Conservation (phyloP, 2,888 invertebrate genomes). For the Villa cingulata region DNA sequence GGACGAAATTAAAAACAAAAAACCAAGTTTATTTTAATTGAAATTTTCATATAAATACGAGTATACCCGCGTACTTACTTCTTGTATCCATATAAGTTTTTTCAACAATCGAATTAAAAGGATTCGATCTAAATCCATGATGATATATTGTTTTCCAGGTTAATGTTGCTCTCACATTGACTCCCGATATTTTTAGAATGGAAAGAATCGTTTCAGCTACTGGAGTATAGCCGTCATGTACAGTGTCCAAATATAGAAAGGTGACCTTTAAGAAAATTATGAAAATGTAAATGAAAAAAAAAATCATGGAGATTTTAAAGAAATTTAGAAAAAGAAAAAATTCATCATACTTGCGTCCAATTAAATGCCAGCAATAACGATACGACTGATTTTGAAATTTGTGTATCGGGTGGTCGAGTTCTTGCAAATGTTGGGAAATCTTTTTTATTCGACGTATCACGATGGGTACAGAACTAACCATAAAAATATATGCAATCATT, state of each 20-base stretch:
- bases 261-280: slow-evolving; percentile 47
- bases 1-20: no score
- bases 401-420: slow-evolving; percentile 83
- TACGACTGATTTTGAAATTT: slow-evolving; percentile 84
- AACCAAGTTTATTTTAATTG: no score
- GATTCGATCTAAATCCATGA: slow-evolving; percentile 71
- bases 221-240: slow-evolving; percentile 57
- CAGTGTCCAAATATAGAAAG: slow-evolving; percentile 69
- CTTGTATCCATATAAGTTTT: slow-evolving; percentile 75
- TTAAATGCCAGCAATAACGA: slow-evolving; percentile 71
- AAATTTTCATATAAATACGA: no score
- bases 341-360: slow-evolving; percentile 66
- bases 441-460: slow-evolving; percentile 74
- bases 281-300: neutral
- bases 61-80: no score
- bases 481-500: slow-evolving; percentile 7
- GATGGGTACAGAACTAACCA: slow-evolving; percentile 78
- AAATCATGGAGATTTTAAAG: neutral
- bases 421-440: slow-evolving; percentile 84
- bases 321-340: no score
- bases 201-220: slow-evolving; percentile 65
- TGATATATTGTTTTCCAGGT: slow-evolving; percentile 63
- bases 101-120: slow-evolving; percentile 67
- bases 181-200: slow-evolving; percentile 55
- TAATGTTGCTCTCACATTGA: slow-evolving; percentile 49